A percentile compares a stretch with the other conserved stretches of the same genome.
phyloP scores from a whole-genome alignment of 1,140 invertebrate species.

The Diuraphis noxia region DNA sequence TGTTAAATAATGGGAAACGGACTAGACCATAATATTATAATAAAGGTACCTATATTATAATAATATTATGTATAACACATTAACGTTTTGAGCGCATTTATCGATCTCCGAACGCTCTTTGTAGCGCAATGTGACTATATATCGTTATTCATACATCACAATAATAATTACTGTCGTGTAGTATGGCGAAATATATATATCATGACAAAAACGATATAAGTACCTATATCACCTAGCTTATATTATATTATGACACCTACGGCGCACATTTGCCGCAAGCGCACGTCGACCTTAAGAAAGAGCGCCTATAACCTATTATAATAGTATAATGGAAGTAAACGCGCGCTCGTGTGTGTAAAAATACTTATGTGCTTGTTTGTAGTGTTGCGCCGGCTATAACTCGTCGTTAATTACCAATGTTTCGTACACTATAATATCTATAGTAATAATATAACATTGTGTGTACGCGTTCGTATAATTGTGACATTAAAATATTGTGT shows the following conservation, averaged over 20 bases:
- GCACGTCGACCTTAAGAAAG: not conserved
- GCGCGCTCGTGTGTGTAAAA: not conserved
- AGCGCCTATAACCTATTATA: not conserved
- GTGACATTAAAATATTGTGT: slow-evolving; percentile 41
- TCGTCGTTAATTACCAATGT: slow-evolving; percentile 2
- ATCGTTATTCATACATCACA: not conserved
- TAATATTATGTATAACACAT: no score
- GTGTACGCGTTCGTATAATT: slow-evolving; percentile 31
- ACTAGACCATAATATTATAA: not conserved
- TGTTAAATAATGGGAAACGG: no score
- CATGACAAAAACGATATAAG: not conserved
- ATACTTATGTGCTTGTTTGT: not conserved
- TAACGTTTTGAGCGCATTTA: not conserved
- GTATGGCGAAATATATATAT: not conserved
- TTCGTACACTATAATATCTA: not conserved
- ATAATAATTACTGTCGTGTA: not conserved
- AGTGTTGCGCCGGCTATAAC: not conserved
- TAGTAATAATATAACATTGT: not conserved
- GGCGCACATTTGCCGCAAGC: not conserved
- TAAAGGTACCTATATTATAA: no score
- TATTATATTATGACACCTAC: not conserved
- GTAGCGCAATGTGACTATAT: not conserved
- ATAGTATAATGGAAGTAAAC: slow-evolving; percentile 2
- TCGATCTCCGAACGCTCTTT: not conserved
- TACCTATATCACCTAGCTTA: not conserved